phyloP scores from a whole-genome alignment of 2,888 invertebrate species.

The Scrobipalpa costella region DNA sequence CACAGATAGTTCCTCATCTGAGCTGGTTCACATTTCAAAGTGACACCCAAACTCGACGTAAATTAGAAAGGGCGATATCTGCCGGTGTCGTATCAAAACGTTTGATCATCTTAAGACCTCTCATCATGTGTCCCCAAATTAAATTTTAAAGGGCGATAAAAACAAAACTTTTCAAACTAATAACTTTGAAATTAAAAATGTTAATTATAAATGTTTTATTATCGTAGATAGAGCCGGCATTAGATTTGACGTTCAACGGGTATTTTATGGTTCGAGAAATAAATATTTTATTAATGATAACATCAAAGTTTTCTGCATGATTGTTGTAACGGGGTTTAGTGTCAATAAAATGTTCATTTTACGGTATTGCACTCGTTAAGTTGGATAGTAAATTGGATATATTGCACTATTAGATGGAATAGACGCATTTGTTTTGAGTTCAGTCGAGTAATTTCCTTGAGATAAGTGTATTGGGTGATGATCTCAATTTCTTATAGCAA shows the following conservation, averaged over 20 bases:
- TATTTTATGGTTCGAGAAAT: conserved; percentile 26
- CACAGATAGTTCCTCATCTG: conserved; percentile 57
- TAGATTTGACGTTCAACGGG: conserved; percentile 23
- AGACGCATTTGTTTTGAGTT: conserved; percentile 27
- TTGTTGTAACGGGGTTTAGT: conserved; percentile 27
- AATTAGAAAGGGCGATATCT: conserved; percentile 42
- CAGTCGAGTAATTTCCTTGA: conserved; percentile 28
- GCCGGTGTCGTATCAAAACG: conserved; percentile 51
- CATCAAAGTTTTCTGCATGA: conserved; percentile 30
- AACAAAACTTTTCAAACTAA: conserved; percentile 28
- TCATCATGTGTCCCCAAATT: conserved; percentile 43
- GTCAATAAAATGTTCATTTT: conserved; percentile 33
- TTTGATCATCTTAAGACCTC: conserved; percentile 52
- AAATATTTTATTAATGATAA: conserved; percentile 31
- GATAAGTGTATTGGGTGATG: background rate
- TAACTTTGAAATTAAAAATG: conserved; percentile 31
- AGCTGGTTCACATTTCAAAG: conserved; percentile 55
- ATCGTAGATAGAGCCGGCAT: conserved; percentile 30
- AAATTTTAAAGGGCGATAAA: conserved; percentile 50
- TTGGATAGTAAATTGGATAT: conserved; percentile 33
- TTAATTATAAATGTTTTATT: conserved; percentile 38
- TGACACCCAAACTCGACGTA: conserved; percentile 41
- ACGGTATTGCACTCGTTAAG: conserved; percentile 34
- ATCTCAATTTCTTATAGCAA: too few relatives aligned
- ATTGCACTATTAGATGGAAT: conserved; percentile 31